Conservation (phyloP, 23 tunicate species). For the Clavelina lepadiformis region DNA sequence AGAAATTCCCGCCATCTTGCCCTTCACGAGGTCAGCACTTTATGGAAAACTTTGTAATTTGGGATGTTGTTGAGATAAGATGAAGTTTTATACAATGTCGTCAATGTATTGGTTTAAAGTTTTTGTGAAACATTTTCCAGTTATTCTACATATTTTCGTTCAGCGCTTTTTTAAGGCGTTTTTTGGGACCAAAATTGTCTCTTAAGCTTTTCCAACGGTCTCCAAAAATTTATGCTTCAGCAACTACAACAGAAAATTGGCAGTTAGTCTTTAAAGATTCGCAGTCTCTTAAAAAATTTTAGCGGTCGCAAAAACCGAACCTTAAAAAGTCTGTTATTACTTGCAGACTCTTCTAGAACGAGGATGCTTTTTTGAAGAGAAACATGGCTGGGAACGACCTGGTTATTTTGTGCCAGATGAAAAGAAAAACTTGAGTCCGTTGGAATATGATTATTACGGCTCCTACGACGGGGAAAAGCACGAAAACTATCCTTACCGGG, state of each 20-base stretch:
- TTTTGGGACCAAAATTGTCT: too few relatives aligned
- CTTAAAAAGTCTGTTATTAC: background rate
- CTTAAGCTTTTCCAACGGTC: too few relatives aligned
- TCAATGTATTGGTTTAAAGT: too few relatives aligned
- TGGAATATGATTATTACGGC: constrained; percentile 70
- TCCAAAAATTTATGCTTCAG: too few relatives aligned
- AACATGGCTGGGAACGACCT: constrained; percentile 88
- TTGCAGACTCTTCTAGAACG: constrained; percentile 35
- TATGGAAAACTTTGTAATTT: too few relatives aligned
- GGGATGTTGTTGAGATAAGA: too few relatives aligned
- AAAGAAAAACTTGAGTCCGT: background rate
- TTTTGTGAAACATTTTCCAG: too few relatives aligned
- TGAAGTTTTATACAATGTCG: too few relatives aligned
- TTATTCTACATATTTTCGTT: too few relatives aligned
- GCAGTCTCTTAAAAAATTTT: too few relatives aligned
- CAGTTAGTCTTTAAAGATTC: background rate
- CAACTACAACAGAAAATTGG: too few relatives aligned
- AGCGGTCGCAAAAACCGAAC: background rate
- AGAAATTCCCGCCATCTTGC: constrained; percentile 51
- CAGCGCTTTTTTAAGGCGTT: too few relatives aligned
- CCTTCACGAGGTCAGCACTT: constrained; percentile 47
- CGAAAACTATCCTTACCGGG: constrained; percentile 38
- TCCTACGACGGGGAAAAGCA: constrained; percentile 41
- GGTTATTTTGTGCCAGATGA: constrained; percentile 31
- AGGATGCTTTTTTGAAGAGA: constrained; percentile 82